Base-by-base conservation (phyloP, 2,888 invertebrate species). In the Choreutis nemorana region DNA sequence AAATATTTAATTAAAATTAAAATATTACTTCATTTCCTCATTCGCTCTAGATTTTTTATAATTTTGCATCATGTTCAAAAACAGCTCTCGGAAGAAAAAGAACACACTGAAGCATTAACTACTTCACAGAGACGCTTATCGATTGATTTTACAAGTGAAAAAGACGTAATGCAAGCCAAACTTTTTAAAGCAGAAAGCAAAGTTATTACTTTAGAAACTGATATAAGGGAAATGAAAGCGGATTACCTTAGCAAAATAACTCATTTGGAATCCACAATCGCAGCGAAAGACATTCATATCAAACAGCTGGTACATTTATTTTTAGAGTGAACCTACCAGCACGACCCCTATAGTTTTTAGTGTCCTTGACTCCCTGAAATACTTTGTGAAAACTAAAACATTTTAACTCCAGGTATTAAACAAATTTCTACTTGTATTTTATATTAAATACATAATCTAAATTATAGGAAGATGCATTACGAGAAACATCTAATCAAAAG, bases 191-290 rank as follows among this genome's bases (percentile, higher is more conserved):
- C 66, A 24, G 81, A 83, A 55, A 77, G 61, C 40, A 77, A 72
- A 57, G 39, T 75, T 26, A 62, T 73, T 34, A 64, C 65, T 50
- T 55, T 79, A 50, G 80, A 81, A 50, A 62, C 68, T 30, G 80
- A 82, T 34, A 58, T 75, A 36, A 81, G 62, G 51, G 73, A 79
- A 54, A 45, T 84, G 59, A 72, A 84, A 45, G 77, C 71, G 28
- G 79, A 83, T 35, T 70, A 81, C 37, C 84, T 85, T 42, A 72
- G 66, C 37, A 89, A 83, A 70, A 81, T 81, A 41, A 82, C 80
- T 50, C 80, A 68, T 38, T 79, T 75, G 62, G 85, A 83, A 60
- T 81, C 75, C 33, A 81, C 75, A 32, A 67, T 84, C 53, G 70
- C 79, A 32, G 78, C 80, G 20, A 86, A 85, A 73, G 81, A 82